Percentiles rank a stretch among this genome's conserved stretches.
Evolutionary conservation across 2,113 vertebrate species (phyloP).

Genomic region (Muntiacus muntjak): DNA sequence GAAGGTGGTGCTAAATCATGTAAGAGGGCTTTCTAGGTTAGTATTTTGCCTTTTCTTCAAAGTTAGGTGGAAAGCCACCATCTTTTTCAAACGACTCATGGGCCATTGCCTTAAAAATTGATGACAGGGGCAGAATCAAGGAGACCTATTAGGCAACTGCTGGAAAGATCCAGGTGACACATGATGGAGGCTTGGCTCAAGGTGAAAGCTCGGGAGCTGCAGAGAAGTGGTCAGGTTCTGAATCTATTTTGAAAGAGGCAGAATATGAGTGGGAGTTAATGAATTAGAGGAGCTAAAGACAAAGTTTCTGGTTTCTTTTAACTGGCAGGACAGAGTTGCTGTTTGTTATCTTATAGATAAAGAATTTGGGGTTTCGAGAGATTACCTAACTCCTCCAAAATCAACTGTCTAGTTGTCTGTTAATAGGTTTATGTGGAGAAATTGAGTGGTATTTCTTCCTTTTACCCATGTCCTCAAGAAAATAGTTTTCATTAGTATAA

Average conservation of each 20-base stretch:
- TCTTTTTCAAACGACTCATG: neutral
- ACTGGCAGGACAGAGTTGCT: neutral
- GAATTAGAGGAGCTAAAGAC: neutral
- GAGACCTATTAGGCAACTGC: neutral
- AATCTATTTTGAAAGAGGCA: neutral
- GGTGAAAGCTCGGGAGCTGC: neutral
- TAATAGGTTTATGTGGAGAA: slow-evolving; percentile 18
- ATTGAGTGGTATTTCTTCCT: neutral
- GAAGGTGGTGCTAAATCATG: neutral
- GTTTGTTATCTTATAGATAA: slow-evolving; percentile 13
- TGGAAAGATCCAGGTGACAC: neutral
- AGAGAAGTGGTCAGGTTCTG: neutral
- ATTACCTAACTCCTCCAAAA: slow-evolving; percentile 29
- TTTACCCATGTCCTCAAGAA: neutral
- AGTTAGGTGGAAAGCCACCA: neutral
- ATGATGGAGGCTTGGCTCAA: neutral
- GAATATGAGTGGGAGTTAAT: neutral
- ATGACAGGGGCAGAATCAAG: neutral
- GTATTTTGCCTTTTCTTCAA: neutral
- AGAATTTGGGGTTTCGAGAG: slow-evolving; percentile 14
- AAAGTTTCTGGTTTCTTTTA: neutral
- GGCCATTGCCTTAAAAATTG: neutral
- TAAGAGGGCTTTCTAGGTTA: neutral
- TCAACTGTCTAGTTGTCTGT: slow-evolving; percentile 14
- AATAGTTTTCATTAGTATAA: neutral